Conservation (phyloP, 2,113 vertebrate species). For the Ammodytes marinus region DNA sequence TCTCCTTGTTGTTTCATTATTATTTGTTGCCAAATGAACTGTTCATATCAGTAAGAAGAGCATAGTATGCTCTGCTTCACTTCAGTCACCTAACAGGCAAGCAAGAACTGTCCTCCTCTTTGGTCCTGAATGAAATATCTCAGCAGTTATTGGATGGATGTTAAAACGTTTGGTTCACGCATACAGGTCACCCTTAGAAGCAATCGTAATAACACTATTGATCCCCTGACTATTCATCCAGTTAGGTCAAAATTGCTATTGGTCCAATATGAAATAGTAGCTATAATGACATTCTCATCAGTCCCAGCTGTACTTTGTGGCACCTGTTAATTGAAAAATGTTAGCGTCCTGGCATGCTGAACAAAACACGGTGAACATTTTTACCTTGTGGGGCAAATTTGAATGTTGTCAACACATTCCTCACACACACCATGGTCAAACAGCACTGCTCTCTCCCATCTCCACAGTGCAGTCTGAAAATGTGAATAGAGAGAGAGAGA, state of each 20-base stretch:
- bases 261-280: too few relatives aligned
- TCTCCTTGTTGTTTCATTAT: constrained; percentile 17
- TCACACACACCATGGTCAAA: constrained; percentile 47
- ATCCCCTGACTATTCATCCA: too few relatives aligned
- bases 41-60: constrained; percentile 6
- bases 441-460: constrained; percentile 18
- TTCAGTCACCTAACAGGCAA: not conserved
- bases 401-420: not conserved
- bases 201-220: too few relatives aligned
- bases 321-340: not conserved
- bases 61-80: constrained; percentile 1
- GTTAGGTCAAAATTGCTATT: too few relatives aligned
- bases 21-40: constrained; percentile 1
- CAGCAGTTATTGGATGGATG: too few relatives aligned
- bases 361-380: not conserved
- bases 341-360: not conserved
- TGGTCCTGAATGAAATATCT: too few relatives aligned
- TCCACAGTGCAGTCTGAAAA: constrained; percentile 50
- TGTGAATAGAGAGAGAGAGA: constrained; percentile 38
- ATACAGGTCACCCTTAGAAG: too few relatives aligned
- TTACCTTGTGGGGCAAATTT: too few relatives aligned
- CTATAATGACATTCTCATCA: too few relatives aligned
- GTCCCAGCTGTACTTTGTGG: not conserved
- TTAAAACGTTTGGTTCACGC: too few relatives aligned
- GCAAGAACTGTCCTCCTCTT: not conserved